phyloP scores from a whole-genome alignment of 2,888 invertebrate species.

The Desoria tigrina region DNA sequence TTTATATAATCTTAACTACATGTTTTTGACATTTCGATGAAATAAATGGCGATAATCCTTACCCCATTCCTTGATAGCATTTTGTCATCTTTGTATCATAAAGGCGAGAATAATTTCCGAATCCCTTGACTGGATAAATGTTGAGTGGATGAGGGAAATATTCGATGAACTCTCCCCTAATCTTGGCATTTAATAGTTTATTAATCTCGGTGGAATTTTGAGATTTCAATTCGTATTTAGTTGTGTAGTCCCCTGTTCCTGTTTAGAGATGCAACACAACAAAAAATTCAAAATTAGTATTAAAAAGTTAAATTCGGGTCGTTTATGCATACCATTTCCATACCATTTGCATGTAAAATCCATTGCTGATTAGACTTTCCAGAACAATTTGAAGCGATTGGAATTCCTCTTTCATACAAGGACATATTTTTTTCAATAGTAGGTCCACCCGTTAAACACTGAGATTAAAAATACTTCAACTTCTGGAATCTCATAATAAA shows the following conservation, averaged over 20 bases:
- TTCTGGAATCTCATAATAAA: background rate
- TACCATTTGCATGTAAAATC: constrained; percentile 12
- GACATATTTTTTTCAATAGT: background rate
- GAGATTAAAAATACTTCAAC: too few relatives aligned
- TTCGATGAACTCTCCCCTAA: constrained; percentile 34
- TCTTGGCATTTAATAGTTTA: constrained; percentile 16
- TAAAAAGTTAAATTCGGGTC: background rate
- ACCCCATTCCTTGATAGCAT: constrained; percentile 2
- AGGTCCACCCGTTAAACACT: constrained; percentile 39
- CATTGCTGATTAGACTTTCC: constrained; percentile 11
- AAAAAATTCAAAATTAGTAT: background rate
- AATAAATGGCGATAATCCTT: too few relatives aligned
- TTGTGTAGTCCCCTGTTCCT: background rate
- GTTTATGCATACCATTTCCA: background rate
- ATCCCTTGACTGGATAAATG: constrained; percentile 17
- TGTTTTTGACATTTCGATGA: too few relatives aligned
- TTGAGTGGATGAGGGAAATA: constrained; percentile 34
- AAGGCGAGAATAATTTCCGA: background rate
- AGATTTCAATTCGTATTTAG: background rate
- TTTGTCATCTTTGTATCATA: background rate
- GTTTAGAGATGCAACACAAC: background rate
- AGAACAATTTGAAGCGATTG: background rate
- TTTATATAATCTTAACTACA: too few relatives aligned
- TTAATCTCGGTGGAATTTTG: background rate
- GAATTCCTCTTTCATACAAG: background rate